phyloP scores from a whole-genome alignment of 2,888 invertebrate genomes.

The Proisotoma minuta region DNA sequence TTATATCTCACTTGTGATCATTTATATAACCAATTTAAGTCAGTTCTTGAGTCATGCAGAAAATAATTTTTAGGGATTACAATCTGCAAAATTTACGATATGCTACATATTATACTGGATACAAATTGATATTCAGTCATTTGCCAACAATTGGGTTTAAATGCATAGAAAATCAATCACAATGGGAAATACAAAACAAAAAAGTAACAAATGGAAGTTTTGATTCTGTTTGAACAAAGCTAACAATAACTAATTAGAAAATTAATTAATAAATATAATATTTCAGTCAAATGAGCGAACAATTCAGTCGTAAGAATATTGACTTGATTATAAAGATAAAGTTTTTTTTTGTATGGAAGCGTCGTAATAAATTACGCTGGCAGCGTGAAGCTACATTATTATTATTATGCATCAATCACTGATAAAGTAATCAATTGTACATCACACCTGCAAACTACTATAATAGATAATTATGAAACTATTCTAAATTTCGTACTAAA shows the following conservation, averaged over 20 bases:
- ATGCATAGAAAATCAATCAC: constrained; percentile 6
- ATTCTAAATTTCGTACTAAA: not conserved
- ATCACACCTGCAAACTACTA: not conserved
- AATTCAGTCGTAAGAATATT: constrained; percentile 4
- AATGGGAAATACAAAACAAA: not conserved
- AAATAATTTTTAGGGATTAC: too few relatives aligned
- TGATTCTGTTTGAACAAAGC: constrained; percentile 1
- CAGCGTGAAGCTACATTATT: not conserved
- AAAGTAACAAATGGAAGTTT: not conserved
- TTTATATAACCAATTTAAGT: too few relatives aligned
- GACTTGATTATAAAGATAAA: not conserved
- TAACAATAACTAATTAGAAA: not conserved
- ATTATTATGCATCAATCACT: not conserved
- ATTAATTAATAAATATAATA: constrained; percentile 7
- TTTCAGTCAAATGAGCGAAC: constrained; percentile 15
- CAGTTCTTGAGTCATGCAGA: too few relatives aligned
- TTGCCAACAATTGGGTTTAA: constrained; percentile 5
- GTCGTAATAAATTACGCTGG: not conserved
- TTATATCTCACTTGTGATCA: too few relatives aligned
- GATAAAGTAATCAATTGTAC: too few relatives aligned
- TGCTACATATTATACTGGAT: too few relatives aligned
- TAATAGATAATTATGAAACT: not conserved
- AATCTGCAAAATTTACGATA: too few relatives aligned
- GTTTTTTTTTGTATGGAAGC: not conserved
- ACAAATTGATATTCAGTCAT: too few relatives aligned